These are phyloP conservation scores for Chaenodraco wilsoni DNA, from an alignment of 2,797 vertebrate genomes.

Conservation along the genomic window DNA sequence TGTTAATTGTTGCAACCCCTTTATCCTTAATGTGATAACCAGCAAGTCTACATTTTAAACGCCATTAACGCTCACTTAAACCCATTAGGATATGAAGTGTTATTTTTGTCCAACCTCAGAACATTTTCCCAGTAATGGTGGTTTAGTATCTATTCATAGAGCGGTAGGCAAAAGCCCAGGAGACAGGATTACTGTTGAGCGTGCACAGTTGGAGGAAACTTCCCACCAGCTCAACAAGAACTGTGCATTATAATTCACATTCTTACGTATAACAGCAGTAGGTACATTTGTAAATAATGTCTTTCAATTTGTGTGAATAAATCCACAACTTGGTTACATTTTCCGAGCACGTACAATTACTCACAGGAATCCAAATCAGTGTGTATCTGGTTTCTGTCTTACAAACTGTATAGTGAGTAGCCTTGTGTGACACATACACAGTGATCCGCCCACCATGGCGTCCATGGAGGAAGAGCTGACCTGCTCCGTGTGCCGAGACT, in stretches of 20 bases:
- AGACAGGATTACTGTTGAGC: constrained; percentile 72
- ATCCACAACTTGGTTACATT: not conserved
- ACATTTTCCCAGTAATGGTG: constrained; percentile 21
- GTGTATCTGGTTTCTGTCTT: constrained; percentile 11
- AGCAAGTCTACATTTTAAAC: not conserved
- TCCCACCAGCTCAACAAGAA: constrained; percentile 29
- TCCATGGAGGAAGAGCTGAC: constrained; percentile 77
- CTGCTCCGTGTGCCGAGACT: constrained; percentile 79
- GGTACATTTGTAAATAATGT: not conserved
- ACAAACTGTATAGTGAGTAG: constrained; percentile 9
- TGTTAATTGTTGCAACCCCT: constrained; percentile 31
- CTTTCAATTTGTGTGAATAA: not conserved
- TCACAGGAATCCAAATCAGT: not conserved
- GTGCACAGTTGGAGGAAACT: constrained; percentile 59
- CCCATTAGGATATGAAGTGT: not conserved
- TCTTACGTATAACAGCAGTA: constrained; percentile 12
- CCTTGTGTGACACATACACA: constrained; percentile 11
- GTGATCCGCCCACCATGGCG: constrained; percentile 50
- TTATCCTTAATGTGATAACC: constrained; percentile 2
- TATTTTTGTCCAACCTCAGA: constrained; percentile 1
- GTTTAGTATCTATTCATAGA: constrained; percentile 65
- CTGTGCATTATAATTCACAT: constrained; percentile 17
- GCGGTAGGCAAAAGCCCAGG: constrained; percentile 56
- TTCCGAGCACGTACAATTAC: not conserved
- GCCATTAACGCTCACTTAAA: not conserved